A percentile compares a stretch with the other conserved stretches of the same genome.
Evolutionary conservation across 1,140 invertebrate species (phyloP).

Genomic region (Coptotermes formosanus): DNA sequence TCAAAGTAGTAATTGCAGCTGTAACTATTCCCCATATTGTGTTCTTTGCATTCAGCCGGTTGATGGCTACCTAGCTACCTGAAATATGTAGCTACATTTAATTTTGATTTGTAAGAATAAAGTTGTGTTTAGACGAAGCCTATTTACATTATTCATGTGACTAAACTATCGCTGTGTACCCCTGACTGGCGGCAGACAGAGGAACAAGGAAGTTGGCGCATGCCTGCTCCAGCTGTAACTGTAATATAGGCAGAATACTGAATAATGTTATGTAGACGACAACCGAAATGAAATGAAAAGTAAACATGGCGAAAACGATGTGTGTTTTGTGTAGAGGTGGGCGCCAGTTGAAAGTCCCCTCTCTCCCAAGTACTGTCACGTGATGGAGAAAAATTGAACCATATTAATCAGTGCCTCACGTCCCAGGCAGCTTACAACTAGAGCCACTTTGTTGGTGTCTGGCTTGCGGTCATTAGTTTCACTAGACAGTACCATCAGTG

Average conservation of each 20-base stretch:
- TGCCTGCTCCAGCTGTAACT: background rate
- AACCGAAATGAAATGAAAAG: slow-evolving; percentile 16
- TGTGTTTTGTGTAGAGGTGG: slow-evolving; percentile 14
- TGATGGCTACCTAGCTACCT: too few relatives aligned
- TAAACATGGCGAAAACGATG: slow-evolving; percentile 7
- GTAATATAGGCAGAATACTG: background rate
- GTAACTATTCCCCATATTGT: too few relatives aligned
- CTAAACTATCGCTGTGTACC: background rate
- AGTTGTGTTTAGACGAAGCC: too few relatives aligned
- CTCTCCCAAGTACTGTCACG: background rate
- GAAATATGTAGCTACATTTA: too few relatives aligned
- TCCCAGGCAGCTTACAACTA: background rate
- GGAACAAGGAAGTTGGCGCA: background rate
- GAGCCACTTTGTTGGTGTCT: background rate
- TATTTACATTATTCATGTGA: too few relatives aligned
- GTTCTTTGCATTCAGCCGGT: too few relatives aligned
- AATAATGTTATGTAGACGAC: slow-evolving; percentile 17
- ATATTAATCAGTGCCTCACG: background rate
- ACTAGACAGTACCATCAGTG: too few relatives aligned
- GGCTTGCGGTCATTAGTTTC: too few relatives aligned
- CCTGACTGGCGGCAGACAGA: background rate
- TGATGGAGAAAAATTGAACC: slow-evolving; percentile 15
- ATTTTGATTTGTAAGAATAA: too few relatives aligned
- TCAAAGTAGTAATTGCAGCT: too few relatives aligned
- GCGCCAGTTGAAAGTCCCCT: background rate